Evolutionary conservation across 1,140 invertebrate species (phyloP), one percentile per base, ranked within the genome.

Genomic region (Cydia fagiglandana): DNA sequence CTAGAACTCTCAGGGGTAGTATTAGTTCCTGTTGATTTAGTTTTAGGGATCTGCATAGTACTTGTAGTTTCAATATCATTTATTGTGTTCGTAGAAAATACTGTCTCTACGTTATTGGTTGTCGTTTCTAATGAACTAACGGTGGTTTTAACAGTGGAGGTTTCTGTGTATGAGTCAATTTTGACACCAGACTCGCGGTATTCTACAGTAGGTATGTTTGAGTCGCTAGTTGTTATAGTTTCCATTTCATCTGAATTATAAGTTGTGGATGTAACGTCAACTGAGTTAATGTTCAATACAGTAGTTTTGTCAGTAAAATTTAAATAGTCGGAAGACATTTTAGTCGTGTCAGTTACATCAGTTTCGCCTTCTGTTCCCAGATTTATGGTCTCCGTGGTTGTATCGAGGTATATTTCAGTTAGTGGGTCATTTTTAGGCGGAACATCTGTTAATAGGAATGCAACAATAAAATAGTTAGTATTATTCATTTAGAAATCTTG

Each of bases 371-470:
- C 77, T 73, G 76, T 78, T 77, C 74, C 81, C 56, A 78, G 73
- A 41, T 80, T 80, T n/a, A 38, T 66, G 34, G 15, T 64, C 9
- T 78, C 84, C 76, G 87, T 86, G 66, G 84, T 83, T 74, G 75
- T 77, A 79, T 86, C 83, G 82, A 83, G 84, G 85, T 87, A 79
- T 83, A 79, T 89, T 86, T 92, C 90, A 75, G 89, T 92, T 92
- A 93, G 88, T 93, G 88, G 83, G 86, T 88, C 77, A 90, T 86
- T 86, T 89, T 88, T 88, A 88, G 89, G 84, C 83, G 83, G 84
- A 83, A 86, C 88, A 93, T 93, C 91, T 93, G 91, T 92, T 93
- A 92, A 93, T 92, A 80, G 84, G 88, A 92, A 90, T 84, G 83
- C 75, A 90, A 90, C 79, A 87, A 84, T 73, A 80, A 81, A 77